These are phyloP conservation scores for Lepeophtheirus nordmannii DNA, from an alignment of 2,888 invertebrate genomes.

Conservation along the genomic window DNA sequence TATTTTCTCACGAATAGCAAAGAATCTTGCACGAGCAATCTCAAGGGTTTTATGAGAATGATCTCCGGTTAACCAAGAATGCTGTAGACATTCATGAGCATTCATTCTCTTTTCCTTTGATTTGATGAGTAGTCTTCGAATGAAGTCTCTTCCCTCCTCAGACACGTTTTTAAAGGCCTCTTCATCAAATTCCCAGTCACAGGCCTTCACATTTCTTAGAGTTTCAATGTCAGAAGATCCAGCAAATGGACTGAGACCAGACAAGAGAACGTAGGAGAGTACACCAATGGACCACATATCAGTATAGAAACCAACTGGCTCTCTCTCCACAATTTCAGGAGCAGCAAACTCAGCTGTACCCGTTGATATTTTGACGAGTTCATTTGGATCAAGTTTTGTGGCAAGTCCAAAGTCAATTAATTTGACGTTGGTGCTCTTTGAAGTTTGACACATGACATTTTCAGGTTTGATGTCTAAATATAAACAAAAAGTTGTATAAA, in stretches of 20 bases:
- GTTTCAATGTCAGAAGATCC: conserved; percentile 98
- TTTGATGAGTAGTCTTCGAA: conserved; percentile 70
- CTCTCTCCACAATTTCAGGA: conserved; percentile 94
- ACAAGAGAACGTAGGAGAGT: conserved; percentile 89
- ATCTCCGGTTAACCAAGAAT: conserved; percentile 85
- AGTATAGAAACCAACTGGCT: conserved; percentile 98
- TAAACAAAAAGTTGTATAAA: neutral
- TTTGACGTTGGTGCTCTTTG: conserved; percentile 85
- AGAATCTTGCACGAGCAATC: conserved; percentile 70
- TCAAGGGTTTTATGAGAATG: conserved; percentile 53
- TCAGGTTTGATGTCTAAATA: conserved; percentile 74
- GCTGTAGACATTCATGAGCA: conserved; percentile 87
- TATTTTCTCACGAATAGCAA: conserved; percentile 70
- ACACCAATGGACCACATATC: conserved; percentile 99
- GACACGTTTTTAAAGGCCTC: conserved; percentile 87
- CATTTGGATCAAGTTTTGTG: conserved; percentile 91
- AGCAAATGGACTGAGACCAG: conserved; percentile 95
- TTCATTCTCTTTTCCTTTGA: conserved; percentile 95
- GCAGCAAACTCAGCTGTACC: conserved; percentile 99
- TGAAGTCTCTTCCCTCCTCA: conserved; percentile 95
- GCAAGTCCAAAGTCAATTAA: conserved; percentile 99
- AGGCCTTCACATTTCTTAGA: conserved; percentile 89
- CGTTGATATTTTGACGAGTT: conserved; percentile 94
- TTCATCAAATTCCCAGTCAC: conserved; percentile 98
- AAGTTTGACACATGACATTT: conserved; percentile 98